phyloP scores from a whole-genome alignment of 2,797 vertebrate species.

The Hydrophis major region DNA sequence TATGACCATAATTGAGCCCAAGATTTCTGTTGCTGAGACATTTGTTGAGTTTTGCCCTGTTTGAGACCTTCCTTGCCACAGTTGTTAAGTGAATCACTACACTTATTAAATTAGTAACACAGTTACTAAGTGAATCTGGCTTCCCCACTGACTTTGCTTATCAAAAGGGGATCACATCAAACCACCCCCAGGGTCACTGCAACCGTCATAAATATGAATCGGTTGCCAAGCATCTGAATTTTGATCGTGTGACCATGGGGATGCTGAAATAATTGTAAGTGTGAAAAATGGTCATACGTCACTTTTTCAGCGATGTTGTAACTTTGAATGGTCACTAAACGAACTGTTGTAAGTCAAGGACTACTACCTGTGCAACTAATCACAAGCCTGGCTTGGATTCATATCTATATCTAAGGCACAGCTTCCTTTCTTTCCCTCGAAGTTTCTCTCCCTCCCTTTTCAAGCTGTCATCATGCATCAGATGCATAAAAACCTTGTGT shows the following conservation, averaged over 20 bases:
- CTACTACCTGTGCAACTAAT: neutral
- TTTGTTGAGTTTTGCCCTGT: neutral
- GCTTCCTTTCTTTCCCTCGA: neutral
- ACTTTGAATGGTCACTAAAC: neutral
- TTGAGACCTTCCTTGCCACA: neutral
- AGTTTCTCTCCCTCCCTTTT: neutral
- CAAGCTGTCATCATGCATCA: neutral
- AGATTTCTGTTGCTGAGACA: neutral
- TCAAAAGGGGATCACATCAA: neutral
- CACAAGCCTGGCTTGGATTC: neutral
- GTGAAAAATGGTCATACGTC: neutral
- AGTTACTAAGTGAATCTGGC: neutral
- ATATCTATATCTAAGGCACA: neutral
- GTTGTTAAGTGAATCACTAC: neutral
- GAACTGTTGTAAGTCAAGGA: neutral
- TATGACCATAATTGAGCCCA: neutral
- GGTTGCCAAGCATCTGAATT: neutral
- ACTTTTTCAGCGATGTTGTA: neutral
- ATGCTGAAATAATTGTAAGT: neutral
- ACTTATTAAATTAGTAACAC: neutral
- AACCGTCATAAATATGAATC: neutral
- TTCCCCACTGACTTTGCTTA: neutral
- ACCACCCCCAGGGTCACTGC: neutral
- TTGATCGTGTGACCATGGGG: neutral
- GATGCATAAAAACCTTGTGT: neutral